phyloP scores from a whole-genome alignment of 2,113 vertebrate genomes.

The Pterophyllum scalare region DNA sequence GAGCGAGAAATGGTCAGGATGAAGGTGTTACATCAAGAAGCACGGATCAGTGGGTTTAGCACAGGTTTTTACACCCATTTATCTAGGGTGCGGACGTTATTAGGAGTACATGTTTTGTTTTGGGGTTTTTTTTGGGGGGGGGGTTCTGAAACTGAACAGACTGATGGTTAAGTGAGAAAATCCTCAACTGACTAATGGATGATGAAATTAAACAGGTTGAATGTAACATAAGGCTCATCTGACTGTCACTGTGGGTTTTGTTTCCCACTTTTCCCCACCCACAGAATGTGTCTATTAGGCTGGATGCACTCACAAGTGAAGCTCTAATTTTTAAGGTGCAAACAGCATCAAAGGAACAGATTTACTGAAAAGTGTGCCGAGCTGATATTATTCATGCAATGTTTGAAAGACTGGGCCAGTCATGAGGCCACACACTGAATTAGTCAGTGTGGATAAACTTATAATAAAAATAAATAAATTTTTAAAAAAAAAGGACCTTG shows the following conservation, averaged over 20 bases:
- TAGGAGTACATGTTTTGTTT: no score
- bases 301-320: not conserved
- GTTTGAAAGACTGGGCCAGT: not conserved
- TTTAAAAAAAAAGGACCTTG: not conserved
- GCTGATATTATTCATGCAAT: constrained; percentile 12
- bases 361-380: constrained; percentile 31
- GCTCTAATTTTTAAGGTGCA: not conserved
- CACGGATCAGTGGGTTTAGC: not conserved
- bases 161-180: not conserved
- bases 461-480: no score
- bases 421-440: not conserved
- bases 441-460: not conserved
- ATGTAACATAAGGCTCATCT: not conserved
- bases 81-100: not conserved
- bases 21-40: no score
- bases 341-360: not conserved
- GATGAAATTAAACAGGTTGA: not conserved
- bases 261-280: not conserved
- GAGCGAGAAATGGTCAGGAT: not conserved
- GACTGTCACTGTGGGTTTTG: not conserved
- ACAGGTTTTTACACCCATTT: not conserved
- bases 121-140: no score
- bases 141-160: not conserved
- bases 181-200: not conserved
- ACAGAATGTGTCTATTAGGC: not conserved